phyloP scores from a whole-genome alignment of 2,797 vertebrate genomes.

The Coendou prehensilis region DNA sequence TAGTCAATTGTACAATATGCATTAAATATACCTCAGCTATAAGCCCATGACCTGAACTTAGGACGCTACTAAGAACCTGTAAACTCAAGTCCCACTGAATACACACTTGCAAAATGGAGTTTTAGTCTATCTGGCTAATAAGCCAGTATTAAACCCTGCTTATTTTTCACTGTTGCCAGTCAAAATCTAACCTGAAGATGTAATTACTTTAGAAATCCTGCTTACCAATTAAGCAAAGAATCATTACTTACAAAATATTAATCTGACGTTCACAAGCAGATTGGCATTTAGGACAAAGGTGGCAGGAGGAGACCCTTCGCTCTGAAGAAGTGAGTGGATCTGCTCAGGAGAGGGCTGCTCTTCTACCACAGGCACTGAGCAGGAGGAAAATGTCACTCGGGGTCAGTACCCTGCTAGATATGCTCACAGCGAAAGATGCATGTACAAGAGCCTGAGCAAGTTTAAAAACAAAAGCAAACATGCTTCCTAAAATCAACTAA shows the following conservation, averaged over 20 bases:
- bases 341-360: conserved; percentile 93
- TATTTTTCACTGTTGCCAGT: conserved; percentile 43
- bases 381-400: conserved; percentile 52
- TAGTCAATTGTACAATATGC: background rate
- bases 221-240: conserved; percentile 66
- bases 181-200: conserved; percentile 60
- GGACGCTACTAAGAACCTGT: background rate
- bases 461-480: conserved; percentile 66
- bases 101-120: conserved; percentile 17
- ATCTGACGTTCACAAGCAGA: conserved; percentile 95
- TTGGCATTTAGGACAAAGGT: conserved; percentile 97
- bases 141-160: background rate
- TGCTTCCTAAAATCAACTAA: conserved; percentile 52
- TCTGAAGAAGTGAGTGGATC: conserved; percentile 91
- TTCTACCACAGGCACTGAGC: conserved; percentile 92
- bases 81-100: conserved; percentile 35
- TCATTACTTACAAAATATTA: conserved; percentile 94
- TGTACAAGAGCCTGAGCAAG: conserved; percentile 28
- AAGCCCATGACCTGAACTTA: background rate
- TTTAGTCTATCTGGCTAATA: background rate
- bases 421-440: conserved; percentile 5
- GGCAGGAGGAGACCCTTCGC: conserved; percentile 91
- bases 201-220: conserved; percentile 66
- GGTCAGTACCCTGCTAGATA: conserved; percentile 42
- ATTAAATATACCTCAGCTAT: background rate